Evolutionary conservation across 2,113 vertebrate genomes (phyloP).

Genomic region (Campylomormyrus tamandua): DNA sequence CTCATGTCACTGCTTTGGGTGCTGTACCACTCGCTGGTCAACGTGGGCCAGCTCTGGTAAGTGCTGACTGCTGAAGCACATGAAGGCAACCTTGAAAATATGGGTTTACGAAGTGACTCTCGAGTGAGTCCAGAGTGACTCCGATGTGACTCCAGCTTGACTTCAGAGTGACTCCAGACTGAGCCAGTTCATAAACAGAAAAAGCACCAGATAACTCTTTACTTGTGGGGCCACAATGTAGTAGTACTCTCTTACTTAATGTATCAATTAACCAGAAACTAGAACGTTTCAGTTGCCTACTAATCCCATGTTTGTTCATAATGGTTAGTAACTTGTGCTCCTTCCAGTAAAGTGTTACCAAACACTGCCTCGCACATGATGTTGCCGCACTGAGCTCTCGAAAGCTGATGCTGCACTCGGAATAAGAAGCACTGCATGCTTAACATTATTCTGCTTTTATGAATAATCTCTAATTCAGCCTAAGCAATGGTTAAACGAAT

Average conservation of each 20-base stretch:
- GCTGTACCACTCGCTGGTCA: slow-evolving; percentile 86
- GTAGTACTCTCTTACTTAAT: not conserved
- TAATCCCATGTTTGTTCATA: not conserved
- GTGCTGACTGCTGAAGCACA: slow-evolving; percentile 27
- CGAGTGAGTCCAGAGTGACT: not conserved
- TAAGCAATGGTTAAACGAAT: not conserved
- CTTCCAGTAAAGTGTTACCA: not conserved
- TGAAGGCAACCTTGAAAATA: not conserved
- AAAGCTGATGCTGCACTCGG: not conserved
- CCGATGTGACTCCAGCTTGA: not conserved
- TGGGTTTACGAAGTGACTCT: not conserved
- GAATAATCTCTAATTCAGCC: not conserved
- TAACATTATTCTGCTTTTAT: not conserved
- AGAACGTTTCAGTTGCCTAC: not conserved
- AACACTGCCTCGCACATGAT: not conserved
- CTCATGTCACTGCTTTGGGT: slow-evolving; percentile 80
- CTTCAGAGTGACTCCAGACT: not conserved
- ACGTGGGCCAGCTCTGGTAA: slow-evolving; percentile 89
- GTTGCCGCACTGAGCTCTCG: not conserved
- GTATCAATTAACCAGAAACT: not conserved
- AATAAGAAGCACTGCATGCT: not conserved
- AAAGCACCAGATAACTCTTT: not conserved
- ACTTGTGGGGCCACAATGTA: not conserved
- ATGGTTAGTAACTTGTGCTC: not conserved
- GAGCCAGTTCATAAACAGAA: not conserved